phyloP scores from a whole-genome alignment of 1,140 invertebrate species.

The Teleogryllus occipitalis region DNA sequence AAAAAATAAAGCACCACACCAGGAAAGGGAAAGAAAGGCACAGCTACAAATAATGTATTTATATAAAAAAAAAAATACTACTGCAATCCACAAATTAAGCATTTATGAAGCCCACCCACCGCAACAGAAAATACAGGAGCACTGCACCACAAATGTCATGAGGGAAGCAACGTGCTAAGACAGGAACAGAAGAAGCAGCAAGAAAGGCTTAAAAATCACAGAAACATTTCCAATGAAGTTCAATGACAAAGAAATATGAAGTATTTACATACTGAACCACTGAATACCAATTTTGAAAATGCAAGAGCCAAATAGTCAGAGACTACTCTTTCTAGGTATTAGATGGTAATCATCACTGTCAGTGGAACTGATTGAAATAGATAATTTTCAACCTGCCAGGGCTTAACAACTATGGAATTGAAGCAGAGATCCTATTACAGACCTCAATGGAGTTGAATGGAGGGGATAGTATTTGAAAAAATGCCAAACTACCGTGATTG shows the following conservation, averaged over 20 bases:
- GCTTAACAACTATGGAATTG: background rate
- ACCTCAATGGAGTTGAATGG: constrained; percentile 13
- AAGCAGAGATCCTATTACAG: background rate
- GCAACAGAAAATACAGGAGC: background rate
- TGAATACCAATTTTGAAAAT: constrained; percentile 2
- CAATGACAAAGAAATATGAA: background rate
- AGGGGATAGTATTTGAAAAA: constrained; percentile 14
- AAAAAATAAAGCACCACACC: background rate
- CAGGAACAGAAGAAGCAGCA: background rate
- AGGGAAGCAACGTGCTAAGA: background rate
- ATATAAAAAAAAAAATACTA: background rate
- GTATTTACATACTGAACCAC: background rate
- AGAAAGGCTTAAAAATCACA: constrained; percentile 1
- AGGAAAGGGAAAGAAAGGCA: background rate
- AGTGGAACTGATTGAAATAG: background rate
- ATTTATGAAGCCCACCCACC: background rate
- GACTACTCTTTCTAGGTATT: background rate
- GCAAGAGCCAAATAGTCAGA: background rate
- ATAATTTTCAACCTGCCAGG: background rate
- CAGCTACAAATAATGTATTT: background rate
- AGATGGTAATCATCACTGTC: background rate
- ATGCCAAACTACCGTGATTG: constrained; percentile 8
- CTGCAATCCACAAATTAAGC: constrained; percentile 1
- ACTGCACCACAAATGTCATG: background rate
- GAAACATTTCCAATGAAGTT: background rate